These are phyloP conservation scores for Hemichromis elongatus DNA, from an alignment of 2,113 vertebrate genomes.

Conservation along the genomic window DNA sequence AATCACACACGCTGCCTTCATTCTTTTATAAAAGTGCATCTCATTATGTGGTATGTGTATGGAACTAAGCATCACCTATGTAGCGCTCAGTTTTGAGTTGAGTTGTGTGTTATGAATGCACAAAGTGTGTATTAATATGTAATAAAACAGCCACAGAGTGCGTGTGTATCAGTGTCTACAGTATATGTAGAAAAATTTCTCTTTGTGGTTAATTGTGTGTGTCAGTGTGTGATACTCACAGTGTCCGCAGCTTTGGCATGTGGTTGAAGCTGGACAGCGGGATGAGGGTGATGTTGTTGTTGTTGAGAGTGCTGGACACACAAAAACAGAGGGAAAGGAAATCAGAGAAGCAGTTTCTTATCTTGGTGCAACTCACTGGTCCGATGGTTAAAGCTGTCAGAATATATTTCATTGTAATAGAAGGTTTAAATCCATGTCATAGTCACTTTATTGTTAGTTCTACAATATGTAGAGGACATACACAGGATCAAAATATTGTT, in stretches of 20 bases:
- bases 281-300: conserved; percentile 98
- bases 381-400: not conserved
- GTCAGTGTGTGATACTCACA: conserved; percentile 81
- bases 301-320: conserved; percentile 90
- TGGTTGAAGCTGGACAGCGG: conserved; percentile 99
- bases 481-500: not conserved
- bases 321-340: not conserved
- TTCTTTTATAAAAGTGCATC: not conserved
- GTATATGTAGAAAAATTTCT: not conserved
- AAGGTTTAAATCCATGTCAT: not conserved
- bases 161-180: not conserved
- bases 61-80: not conserved
- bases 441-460: not conserved
- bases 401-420: not conserved
- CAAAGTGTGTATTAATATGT: rapidly evolving
- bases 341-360: conserved; percentile 19
- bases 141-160: not conserved
- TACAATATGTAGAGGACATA: not conserved
- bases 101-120: not conserved
- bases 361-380: not conserved
- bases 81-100: rapidly evolving
- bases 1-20: conserved; percentile 31
- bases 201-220: conserved; percentile 1
- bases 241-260: conserved; percentile 97
- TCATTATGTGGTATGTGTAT: not conserved